Evolutionary conservation across 2,113 vertebrate species (phyloP), one percentile per base, ranked within the genome.

Genomic region (Mastomys coucha): DNA sequence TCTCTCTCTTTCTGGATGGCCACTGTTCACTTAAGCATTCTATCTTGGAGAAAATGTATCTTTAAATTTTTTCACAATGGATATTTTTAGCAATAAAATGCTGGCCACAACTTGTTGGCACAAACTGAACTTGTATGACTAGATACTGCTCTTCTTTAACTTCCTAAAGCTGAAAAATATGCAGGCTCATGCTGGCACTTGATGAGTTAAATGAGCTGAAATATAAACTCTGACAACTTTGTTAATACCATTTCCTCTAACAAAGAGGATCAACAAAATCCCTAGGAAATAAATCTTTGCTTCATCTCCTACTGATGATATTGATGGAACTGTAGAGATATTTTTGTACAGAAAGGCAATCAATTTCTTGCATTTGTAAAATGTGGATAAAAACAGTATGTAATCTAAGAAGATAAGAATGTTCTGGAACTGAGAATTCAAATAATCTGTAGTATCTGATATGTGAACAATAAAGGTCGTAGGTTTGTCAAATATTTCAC

Each of bases 191-290:
- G 88, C 69, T 94, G 95, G 84, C 89, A 92, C 65, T 95, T 95
- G 96, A 97, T 96, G 95, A 96, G 88, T 92, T 97, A 98, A 97
- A 91, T 94, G 91, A 96, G 63, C 80, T 88, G 67, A 95, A 97
- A 90, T 97, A 87, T 93, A 69, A 97, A 96, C 67, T 82, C 85
- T 96, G 91, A 96, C 33, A 97, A 96, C 95, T 97, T 96, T 92
- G 88, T 97, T 98, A 95, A 85, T 98, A 95, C 70, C 91, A 94
- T 98, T 98, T 98, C 63, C 96, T 98, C 97, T 96, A 98, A 97
- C 90, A 96, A 91, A 96, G 97, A 97, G 97, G 94, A 97, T 97
- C 97, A 98, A 97, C 97, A 97, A 73, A 97, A 97, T 96, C 97
- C 78, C 89, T 96, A 97, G 97, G 96, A 98, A 97, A 97, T 97